Base-by-base conservation (phyloP, 2,113 vertebrate species). In the Gnathonemus echidnorhynchus region DNA sequence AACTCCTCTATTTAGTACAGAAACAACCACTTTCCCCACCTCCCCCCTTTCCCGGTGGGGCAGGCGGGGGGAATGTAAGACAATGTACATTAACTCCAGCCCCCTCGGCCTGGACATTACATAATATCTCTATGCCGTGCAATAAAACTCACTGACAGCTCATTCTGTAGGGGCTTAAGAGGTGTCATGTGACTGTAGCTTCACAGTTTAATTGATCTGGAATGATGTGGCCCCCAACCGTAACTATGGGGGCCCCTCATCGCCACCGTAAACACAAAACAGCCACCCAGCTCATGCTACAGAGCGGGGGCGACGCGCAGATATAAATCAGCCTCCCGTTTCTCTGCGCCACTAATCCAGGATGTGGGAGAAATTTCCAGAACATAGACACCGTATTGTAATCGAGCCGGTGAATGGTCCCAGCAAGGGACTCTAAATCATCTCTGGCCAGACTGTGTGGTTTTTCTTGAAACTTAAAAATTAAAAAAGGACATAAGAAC, bases 271-370 rank as follows among this genome's bases (percentile, higher is more conserved):
- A 80, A 80, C 74, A 80, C 74, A 80, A 80, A 42, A 42, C 74
- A 80, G 35, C 74, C 31, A 80, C 13, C 31, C 35, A 8, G 17
- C 2, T 80, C 17, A 35, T 39, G 35, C 35, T 42, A 19, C 74
- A 42, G 42, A 80, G 74, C 74, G 6, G n/a, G 35, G 31, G 74
- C 13, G 35, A 80, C 31, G 1, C 92, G 87, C 86, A 89, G 91
- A 91, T 13, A 90, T 93, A 93, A 92, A 93, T 93, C 74, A 80
- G 13, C 74, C 74, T 31, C 3, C 62, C 3, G 62, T 39, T 94
- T 92, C 53, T 42, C 84, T 50, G 58, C 53, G 92, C 91, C 90
- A 45, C 0, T 5, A 77, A 86, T 90, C 49, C 7, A 50, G 83
- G 45, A 74, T 85, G 77, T 83, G 83, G 83, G 83, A 48, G 45